Conservation (phyloP, 2,888 invertebrate genomes). For the Stenodera caucasica region DNA sequence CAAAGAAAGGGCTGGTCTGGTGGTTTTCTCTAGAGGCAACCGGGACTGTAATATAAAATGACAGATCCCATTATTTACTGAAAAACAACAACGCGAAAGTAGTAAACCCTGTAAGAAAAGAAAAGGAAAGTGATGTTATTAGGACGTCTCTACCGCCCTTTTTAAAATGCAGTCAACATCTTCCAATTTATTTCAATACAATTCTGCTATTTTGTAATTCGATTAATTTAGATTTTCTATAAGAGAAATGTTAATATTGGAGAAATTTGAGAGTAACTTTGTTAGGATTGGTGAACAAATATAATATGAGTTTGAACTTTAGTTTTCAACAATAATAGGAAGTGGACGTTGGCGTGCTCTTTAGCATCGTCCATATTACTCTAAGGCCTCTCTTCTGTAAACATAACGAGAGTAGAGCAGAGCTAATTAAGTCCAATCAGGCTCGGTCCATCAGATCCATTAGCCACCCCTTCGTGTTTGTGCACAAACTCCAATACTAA, state of each 20-base stretch:
- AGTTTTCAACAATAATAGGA: slow-evolving; percentile 15
- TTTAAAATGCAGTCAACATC: slow-evolving; percentile 40
- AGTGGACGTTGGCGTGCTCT: slow-evolving; percentile 15
- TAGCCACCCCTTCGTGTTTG: slow-evolving; percentile 57
- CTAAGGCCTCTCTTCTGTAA: slow-evolving; percentile 45
- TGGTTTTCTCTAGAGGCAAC: slow-evolving; percentile 46
- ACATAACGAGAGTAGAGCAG: slow-evolving; percentile 56
- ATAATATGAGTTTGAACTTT: neutral
- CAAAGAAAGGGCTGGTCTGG: slow-evolving; percentile 32
- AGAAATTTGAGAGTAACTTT: slow-evolving; percentile 7
- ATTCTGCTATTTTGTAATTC: neutral
- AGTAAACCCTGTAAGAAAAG: slow-evolving; percentile 54
- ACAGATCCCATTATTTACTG: slow-evolving; percentile 58
- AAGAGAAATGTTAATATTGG: slow-evolving; percentile 11
- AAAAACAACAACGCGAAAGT: slow-evolving; percentile 56
- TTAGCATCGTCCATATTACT: slow-evolving; percentile 21
- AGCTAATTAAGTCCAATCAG: slow-evolving; percentile 66
- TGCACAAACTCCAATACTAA: slow-evolving; percentile 56
- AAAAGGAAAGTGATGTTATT: slow-evolving; percentile 50
- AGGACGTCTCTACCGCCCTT: slow-evolving; percentile 32
- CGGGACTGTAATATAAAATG: slow-evolving; percentile 56
- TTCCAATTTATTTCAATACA: too few species aligned
- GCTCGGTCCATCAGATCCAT: slow-evolving; percentile 59
- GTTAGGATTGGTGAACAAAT: neutral
- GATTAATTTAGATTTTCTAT: slow-evolving; percentile 1